Percentiles rank a stretch among this genome's conserved stretches.
Conservation (phyloP, 2,888 invertebrate genomes). For the Nemoura dubitans region DNA sequence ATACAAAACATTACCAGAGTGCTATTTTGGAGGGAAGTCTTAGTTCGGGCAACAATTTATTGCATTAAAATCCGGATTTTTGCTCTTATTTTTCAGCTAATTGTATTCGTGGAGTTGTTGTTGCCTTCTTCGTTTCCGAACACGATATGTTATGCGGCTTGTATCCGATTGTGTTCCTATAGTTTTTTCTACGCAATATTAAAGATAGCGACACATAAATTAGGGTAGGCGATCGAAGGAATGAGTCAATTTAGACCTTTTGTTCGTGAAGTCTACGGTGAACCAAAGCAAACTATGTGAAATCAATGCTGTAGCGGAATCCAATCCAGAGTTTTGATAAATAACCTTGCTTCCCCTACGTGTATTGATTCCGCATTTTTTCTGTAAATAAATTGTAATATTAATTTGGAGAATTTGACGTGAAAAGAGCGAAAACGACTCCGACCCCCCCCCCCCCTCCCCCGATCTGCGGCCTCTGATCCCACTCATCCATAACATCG, state of each 20-base stretch:
- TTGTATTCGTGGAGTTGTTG: conserved; percentile 32
- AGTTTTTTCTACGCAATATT: background rate
- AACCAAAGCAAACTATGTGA: background rate
- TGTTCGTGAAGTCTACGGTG: background rate
- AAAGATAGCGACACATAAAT: background rate
- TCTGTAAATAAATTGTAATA: background rate
- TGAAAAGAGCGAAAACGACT: conserved; percentile 7
- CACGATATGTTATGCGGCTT: background rate
- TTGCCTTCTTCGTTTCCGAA: background rate
- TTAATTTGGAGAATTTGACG: background rate
- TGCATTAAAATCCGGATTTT: conserved; percentile 22
- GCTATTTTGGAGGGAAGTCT: background rate
- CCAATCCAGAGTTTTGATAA: background rate
- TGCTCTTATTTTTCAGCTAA: conserved; percentile 22
- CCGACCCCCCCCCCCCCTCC: background rate
- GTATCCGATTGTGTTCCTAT: conserved; percentile 8
- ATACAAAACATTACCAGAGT: conserved; percentile 29
- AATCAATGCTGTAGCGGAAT: background rate
- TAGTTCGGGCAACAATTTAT: conserved; percentile 13
- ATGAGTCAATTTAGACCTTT: background rate
- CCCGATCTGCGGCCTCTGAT: background rate
- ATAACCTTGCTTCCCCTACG: background rate
- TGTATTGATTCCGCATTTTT: background rate
- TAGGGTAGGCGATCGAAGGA: background rate
- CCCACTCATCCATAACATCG: conserved; percentile 4